phyloP scores from a whole-genome alignment of 2,797 vertebrate genomes.

The Danio aesculapii region DNA sequence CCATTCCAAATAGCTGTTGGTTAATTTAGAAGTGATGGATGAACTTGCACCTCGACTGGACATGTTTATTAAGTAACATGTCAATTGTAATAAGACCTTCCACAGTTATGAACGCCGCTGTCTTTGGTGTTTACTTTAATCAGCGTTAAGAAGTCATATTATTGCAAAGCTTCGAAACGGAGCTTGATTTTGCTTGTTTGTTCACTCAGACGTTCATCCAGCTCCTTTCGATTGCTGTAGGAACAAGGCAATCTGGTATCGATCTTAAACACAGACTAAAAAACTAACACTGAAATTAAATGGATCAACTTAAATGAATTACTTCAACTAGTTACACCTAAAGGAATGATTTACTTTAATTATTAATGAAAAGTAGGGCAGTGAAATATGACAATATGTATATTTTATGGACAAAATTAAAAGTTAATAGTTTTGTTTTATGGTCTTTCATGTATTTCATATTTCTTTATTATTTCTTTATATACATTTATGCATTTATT shows the following conservation, averaged over 20 bases:
- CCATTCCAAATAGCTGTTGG: not conserved
- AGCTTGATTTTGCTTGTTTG: not conserved
- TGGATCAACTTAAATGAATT: no score
- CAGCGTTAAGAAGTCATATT: not conserved
- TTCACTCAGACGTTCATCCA: not conserved
- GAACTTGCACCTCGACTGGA: conserved; percentile 11
- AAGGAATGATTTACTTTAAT: no score
- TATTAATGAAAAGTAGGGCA: no score
- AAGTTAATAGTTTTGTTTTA: no score
- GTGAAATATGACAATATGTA: no score
- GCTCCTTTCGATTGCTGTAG: not conserved
- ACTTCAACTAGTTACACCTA: no score
- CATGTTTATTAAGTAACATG: conserved; percentile 22
- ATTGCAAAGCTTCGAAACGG: no score
- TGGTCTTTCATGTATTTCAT: no score
- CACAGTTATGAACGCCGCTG: not conserved
- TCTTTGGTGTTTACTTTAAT: not conserved
- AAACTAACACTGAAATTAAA: not conserved
- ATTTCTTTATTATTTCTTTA: no score
- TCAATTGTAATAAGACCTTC: conserved; percentile 4
- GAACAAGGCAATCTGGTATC: not conserved
- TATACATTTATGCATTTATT: no score
- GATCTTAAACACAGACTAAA: not conserved
- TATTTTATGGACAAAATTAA: no score
- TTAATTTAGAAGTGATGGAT: conserved; percentile 17